Base-by-base conservation (phyloP, 2,888 invertebrate genomes). In the Sceliomorpha sp. region DNA sequence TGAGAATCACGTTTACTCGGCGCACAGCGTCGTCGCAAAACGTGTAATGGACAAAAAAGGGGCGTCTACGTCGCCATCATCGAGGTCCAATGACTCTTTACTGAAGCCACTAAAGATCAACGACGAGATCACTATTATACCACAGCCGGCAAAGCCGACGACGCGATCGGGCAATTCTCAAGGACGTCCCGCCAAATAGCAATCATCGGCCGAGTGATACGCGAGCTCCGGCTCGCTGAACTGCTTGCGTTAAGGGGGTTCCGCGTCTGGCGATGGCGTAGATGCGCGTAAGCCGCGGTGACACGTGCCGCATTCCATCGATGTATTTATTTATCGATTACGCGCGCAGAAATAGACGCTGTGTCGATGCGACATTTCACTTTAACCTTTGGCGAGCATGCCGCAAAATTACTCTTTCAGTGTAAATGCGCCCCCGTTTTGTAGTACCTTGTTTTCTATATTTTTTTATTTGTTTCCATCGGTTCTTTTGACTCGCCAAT, bases 1-100 rank as follows among this genome's bases (percentile, higher is more conserved):
- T 81, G 97, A 97, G 87, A 96, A 94, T 87, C 97, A 97, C 87
- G 97, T 97, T 3, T 97, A 97, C 84, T 96, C 96, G 29, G 96
- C 96, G 12, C 97, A 97, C 83, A 96, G 96, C 85, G 95, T 96
- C 12, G 96, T 96, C 10, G 95, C 96, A 29, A 95, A 96, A 83
- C 92, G 95, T 70, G 95, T 94, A 20, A 94, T 95, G 92, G 95
- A 94, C 82, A 94, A 94, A 87, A 93, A 92, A 83, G 47, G 66
- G 82, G 88, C 90, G 73, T 87, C 89, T 0, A 83, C 89, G 29
- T 85, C 89, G 27, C 84, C 89, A 39, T 87, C 89, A 64, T 85
- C 89, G 71, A 84, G 84, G 80, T 88, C 88, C 58, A 89, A 88
- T 73, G 94, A 95, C 80, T 91, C 94, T 13, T 87, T 93, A 72